These are phyloP conservation scores for Lycopodina hypogea DNA, from an alignment of 37 sponge, comb jelly and placozoan species.

Conservation along the genomic window DNA sequence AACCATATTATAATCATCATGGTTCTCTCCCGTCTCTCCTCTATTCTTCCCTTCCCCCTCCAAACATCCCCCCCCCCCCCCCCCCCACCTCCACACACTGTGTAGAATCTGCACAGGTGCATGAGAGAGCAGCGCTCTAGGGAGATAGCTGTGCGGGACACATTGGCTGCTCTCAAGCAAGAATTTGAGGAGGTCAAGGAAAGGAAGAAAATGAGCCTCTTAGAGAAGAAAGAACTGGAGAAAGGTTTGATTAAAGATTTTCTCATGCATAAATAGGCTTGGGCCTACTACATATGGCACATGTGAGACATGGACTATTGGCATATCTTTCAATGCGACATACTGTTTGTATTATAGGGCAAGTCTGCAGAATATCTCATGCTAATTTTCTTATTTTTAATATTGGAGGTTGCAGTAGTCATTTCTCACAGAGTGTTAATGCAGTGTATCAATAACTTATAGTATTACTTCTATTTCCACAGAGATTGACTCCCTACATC, in stretches of 20 bases:
- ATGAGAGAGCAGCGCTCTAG: background rate
- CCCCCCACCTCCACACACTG: background rate
- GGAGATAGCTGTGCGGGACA: slow-evolving; percentile 5
- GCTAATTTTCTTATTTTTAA: too few relatives aligned
- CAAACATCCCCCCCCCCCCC: background rate
- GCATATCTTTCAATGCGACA: too few relatives aligned
- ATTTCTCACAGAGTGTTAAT: too few relatives aligned
- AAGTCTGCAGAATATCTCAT: too few relatives aligned
- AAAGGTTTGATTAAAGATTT: slow-evolving; percentile 9
- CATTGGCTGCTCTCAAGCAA: slow-evolving; percentile 3
- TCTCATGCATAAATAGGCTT: background rate
- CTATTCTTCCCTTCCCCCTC: background rate
- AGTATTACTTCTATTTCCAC: background rate
- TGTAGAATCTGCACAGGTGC: slow-evolving; percentile 22
- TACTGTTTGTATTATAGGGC: too few relatives aligned
- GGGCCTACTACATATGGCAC: background rate
- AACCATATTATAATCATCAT: background rate
- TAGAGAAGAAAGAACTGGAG: background rate
- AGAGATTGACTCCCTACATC: slow-evolving; percentile 45
- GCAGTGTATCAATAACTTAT: too few relatives aligned
- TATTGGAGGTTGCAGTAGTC: too few relatives aligned
- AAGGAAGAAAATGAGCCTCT: slow-evolving; percentile 9
- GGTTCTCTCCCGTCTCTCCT: background rate
- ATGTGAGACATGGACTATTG: too few relatives aligned
- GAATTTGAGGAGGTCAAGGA: slow-evolving; percentile 19